Evolutionary conservation across 2,797 vertebrate genomes (phyloP).

Genomic region (Coregonus ussuriensis): DNA sequence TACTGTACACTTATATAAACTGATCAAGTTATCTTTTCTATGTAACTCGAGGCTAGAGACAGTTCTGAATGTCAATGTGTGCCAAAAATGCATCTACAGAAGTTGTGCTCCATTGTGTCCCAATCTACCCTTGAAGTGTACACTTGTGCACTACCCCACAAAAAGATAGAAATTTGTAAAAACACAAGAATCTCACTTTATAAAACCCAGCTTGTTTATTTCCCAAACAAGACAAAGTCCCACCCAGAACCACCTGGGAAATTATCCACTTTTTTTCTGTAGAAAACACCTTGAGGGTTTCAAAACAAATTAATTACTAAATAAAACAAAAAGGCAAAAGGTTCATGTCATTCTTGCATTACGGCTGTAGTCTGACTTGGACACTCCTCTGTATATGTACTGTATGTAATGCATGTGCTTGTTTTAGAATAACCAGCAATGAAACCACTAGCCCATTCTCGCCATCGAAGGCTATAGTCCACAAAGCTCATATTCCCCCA

Average conservation of each 20-base stretch:
- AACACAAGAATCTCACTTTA: slow-evolving; percentile 2
- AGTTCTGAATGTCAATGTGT: not conserved
- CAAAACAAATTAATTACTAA: slow-evolving; percentile 21
- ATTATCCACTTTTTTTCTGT: not conserved
- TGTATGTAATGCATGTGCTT: not conserved
- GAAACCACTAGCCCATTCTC: not conserved
- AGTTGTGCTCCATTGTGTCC: not conserved
- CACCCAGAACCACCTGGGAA: not conserved
- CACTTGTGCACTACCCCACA: not conserved
- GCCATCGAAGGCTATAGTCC: not conserved
- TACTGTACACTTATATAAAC: not conserved
- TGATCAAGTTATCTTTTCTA: not conserved
- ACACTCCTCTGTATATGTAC: not conserved
- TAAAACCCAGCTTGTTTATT: slow-evolving; percentile 50
- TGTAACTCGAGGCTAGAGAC: not conserved
- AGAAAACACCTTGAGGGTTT: slow-evolving; percentile 11
- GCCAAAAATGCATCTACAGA: not conserved
- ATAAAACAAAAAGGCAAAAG: not conserved
- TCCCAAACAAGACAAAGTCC: not conserved
- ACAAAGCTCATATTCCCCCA: not conserved
- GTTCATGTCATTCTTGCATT: not conserved
- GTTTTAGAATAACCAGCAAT: not conserved
- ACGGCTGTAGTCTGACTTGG: slow-evolving; percentile 4
- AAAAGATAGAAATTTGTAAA: not conserved
- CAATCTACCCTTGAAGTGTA: not conserved